Evolutionary conservation across 2,113 vertebrate species (phyloP).

Genomic region (Coturnix japonica): DNA sequence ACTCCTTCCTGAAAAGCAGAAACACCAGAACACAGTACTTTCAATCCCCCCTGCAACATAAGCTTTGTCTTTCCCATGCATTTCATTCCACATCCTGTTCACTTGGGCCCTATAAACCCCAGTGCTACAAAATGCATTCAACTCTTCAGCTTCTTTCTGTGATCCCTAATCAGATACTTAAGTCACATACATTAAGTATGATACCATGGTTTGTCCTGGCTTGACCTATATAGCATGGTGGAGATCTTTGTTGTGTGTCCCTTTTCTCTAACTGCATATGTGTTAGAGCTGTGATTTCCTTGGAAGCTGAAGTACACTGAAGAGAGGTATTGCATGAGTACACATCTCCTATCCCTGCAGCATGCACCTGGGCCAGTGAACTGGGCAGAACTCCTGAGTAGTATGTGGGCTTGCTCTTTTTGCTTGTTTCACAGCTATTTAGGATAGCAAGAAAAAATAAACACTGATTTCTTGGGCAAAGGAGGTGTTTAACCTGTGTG

Average conservation of each 20-base stretch:
- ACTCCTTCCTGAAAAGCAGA: not conserved
- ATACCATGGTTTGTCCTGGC: rapidly evolving
- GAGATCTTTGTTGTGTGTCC: not conserved
- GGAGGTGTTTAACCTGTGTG: not conserved
- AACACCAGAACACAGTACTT: not conserved
- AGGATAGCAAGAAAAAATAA: not conserved
- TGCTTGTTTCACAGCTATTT: not conserved
- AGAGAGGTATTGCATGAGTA: not conserved
- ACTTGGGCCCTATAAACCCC: not conserved
- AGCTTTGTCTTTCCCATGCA: not conserved
- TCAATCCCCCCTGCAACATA: not conserved
- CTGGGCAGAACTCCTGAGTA: not conserved
- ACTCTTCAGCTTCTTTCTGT: not conserved
- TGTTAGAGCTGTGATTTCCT: not conserved
- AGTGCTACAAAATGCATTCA: not conserved
- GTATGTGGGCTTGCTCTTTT: not conserved
- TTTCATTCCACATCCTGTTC: not conserved
- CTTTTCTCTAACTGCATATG: rapidly evolving
- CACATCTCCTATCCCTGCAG: rapidly evolving
- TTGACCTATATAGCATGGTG: not conserved
- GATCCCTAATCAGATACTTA: not conserved
- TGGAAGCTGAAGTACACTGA: not conserved
- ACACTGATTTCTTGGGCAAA: not conserved
- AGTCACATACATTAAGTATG: not conserved
- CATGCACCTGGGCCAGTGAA: not conserved